Base-by-base conservation (phyloP, 1,140 invertebrate genomes). In the Zaprionus lachaisei region DNA sequence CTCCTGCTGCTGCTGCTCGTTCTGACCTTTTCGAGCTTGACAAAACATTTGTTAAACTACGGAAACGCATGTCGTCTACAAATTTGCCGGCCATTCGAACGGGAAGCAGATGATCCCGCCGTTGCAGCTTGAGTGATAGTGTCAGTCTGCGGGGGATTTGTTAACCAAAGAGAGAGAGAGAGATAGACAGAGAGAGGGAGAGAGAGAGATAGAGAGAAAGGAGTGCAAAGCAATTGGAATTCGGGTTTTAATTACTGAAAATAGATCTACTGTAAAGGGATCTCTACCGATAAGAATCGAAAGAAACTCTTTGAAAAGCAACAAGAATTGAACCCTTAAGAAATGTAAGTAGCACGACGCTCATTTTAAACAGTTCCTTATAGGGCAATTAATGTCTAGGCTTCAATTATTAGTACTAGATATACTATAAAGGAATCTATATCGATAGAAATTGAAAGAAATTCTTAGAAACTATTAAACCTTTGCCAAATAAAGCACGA, bases 31-130 rank as follows among this genome's bases (percentile, higher is more conserved):
- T 89, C 7, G 68, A 84, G 74, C 74, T 89, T 87, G 84, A 72
- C 83, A 87, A 87, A 87, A 87, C 83, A 87, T 87, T 87, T 89
- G 83, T 87, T 87, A 72, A 87, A 79, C 81, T 74, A 70, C 84
- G 85, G 84, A 89, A 90, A 81, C 69, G 74, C 85, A 83, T 89
- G 84, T 89, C 80, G 75, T 72, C 65, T 77, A 89, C 84, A 90
- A 89, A 89, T 89, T 89, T 70, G 68, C 62, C 24, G 69, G 38
- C 31, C 51, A 57, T 47, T 65, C 55, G 56, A 72, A 17, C 57
- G 47, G 41, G 37, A 67, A 63, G 17, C 37, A 56, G 63, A 60
- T 71, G 47, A 51, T 51, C 47, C 20, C 4, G 17, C 2, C 20
- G 11, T 22, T 49, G 47, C 47, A 49, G n/a, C 47, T 20, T 20